Percentiles rank a stretch among this genome's conserved stretches.
phyloP scores from a whole-genome alignment of 2,888 invertebrate species.

The Synergus japonicus region DNA sequence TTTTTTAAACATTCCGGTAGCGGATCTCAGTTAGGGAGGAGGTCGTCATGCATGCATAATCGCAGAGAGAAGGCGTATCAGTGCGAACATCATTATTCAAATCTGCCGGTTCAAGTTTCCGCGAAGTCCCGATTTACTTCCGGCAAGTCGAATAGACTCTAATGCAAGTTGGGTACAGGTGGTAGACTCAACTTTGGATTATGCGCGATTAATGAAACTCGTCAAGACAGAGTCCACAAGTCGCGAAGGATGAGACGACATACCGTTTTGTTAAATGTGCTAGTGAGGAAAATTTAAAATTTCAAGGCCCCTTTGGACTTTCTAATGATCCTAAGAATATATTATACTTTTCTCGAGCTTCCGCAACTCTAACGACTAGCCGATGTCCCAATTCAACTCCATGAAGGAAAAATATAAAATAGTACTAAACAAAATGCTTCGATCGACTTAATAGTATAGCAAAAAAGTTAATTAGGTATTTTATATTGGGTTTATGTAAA shows the following conservation, averaged over 20 bases:
- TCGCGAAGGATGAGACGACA: constrained; percentile 9
- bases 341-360: not conserved
- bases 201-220: constrained; percentile 51
- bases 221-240: constrained; percentile 45
- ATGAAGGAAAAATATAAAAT: not conserved
- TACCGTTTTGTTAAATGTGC: constrained; percentile 42
- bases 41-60: constrained; percentile 54
- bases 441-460: not conserved
- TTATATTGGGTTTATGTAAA: not conserved
- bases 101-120: constrained; percentile 49
- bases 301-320: constrained; percentile 13
- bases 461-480: not conserved
- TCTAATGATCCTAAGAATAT: constrained; percentile 14
- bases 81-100: constrained; percentile 53
- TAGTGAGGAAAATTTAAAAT: constrained; percentile 18
- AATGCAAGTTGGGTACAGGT: constrained; percentile 42
- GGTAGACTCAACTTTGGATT: constrained; percentile 34
- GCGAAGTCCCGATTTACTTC: constrained; percentile 41
- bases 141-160: constrained; percentile 45
- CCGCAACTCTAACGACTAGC: not conserved
- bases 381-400: not conserved
- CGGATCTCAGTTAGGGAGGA: constrained; percentile 25
- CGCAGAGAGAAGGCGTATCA: constrained; percentile 49
- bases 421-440: too few species aligned
- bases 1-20: constrained; percentile 36